Conservation (phyloP, 2,797 vertebrate genomes). For the Ptychadena robeensis region DNA sequence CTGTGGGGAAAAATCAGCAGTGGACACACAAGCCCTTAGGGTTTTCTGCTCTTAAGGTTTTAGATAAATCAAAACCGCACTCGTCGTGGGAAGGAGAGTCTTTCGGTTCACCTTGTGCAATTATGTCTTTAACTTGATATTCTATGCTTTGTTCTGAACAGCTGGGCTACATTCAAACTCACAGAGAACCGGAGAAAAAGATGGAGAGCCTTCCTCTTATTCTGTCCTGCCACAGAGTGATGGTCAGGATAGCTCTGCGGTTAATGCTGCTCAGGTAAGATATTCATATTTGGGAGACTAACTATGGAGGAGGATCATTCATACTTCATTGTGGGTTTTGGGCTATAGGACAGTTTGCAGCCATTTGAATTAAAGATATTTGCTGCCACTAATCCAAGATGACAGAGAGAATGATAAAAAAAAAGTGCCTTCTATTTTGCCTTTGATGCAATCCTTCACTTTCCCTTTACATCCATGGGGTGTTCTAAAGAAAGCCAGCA, state of each 20-base stretch:
- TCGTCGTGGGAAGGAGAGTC: no score
- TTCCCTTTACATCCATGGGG: no score
- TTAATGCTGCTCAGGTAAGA: slow-evolving; percentile 84
- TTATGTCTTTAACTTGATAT: not conserved
- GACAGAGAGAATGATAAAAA: not conserved
- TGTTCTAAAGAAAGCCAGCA: no score
- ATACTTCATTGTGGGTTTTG: not conserved
- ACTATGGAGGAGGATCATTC: not conserved
- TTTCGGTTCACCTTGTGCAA: not conserved
- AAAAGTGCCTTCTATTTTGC: no score
- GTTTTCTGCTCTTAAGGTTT: no score
- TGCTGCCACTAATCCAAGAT: not conserved
- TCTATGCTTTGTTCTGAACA: slow-evolving; percentile 61
- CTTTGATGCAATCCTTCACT: no score
- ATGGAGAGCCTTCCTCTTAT: slow-evolving; percentile 87
- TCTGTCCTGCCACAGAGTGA: slow-evolving; percentile 95
- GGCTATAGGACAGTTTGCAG: not conserved
- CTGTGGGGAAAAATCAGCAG: no score
- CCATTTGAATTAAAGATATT: not conserved
- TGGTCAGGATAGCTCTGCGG: slow-evolving; percentile 82
- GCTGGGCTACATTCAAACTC: slow-evolving; percentile 91
- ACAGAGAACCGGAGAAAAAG: slow-evolving; percentile 94
- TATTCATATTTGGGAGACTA: not conserved
- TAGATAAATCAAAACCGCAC: no score
- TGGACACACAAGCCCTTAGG: no score